Conservation (phyloP, 2,888 invertebrate species). For the Amphimallon solstitiale region DNA sequence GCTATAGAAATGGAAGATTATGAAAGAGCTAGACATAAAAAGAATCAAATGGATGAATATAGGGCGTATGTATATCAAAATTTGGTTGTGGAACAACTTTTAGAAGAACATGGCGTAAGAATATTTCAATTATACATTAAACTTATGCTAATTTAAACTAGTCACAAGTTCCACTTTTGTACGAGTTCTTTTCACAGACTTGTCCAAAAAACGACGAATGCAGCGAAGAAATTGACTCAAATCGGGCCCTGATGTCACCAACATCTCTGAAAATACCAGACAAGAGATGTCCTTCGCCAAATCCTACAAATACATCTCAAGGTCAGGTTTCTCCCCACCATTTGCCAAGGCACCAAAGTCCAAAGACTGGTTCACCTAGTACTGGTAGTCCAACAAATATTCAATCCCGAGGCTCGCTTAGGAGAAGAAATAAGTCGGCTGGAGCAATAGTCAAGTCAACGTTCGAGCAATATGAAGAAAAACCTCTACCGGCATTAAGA, state of each 20-base stretch:
- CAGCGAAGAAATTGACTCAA: constrained; percentile 64
- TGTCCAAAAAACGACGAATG: constrained; percentile 72
- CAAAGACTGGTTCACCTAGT: constrained; percentile 61
- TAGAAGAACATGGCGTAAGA: constrained; percentile 81
- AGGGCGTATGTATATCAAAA: constrained; percentile 79
- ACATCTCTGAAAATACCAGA: constrained; percentile 58
- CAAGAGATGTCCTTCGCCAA: constrained; percentile 63
- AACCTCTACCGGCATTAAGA: constrained; percentile 83
- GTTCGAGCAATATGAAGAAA: constrained; percentile 89
- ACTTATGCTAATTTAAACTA: not conserved
- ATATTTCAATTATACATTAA: not conserved
- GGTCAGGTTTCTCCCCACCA: constrained; percentile 66
- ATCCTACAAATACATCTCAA: constrained; percentile 42
- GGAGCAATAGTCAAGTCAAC: constrained; percentile 70
- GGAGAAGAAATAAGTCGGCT: constrained; percentile 74
- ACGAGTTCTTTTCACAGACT: constrained; percentile 59
- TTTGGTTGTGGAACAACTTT: constrained; percentile 77
- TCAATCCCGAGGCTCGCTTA: constrained; percentile 66
- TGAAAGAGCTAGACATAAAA: constrained; percentile 87
- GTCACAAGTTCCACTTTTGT: not conserved
- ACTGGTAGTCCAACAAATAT: constrained; percentile 66
- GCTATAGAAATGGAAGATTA: constrained; percentile 94
- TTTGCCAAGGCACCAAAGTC: constrained; percentile 62
- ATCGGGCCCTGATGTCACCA: constrained; percentile 59
- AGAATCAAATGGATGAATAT: constrained; percentile 89